Conservation (phyloP, 2,888 invertebrate genomes). For the Trissoscelio sp. region DNA sequence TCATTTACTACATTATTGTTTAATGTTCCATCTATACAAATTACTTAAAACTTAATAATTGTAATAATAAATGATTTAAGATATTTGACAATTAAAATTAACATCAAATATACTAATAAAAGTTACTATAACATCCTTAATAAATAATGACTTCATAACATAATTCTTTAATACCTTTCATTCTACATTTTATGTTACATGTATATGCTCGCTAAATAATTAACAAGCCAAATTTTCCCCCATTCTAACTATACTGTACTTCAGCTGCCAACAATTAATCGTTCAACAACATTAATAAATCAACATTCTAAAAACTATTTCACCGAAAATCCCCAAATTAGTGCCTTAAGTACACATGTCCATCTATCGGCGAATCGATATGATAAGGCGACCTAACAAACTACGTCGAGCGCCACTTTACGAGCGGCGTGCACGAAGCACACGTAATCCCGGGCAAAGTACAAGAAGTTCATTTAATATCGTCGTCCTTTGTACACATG, state of each 20-base stretch:
- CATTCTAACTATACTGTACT: too few species aligned
- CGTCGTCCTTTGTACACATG: slow-evolving; percentile 60
- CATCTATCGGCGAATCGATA: slow-evolving; percentile 38
- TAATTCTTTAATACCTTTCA: too few species aligned
- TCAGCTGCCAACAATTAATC: slow-evolving; percentile 14
- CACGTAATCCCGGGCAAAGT: slow-evolving; percentile 57
- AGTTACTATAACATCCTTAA: too few species aligned
- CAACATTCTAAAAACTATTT: slow-evolving; percentile 6
- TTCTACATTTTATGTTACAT: too few species aligned
- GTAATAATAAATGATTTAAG: too few species aligned
- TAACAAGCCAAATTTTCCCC: neutral
- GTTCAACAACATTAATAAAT: slow-evolving; percentile 23
- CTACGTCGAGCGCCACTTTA: slow-evolving; percentile 37
- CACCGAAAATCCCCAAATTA: slow-evolving; percentile 10
- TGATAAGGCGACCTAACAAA: slow-evolving; percentile 44
- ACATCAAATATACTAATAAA: too few species aligned
- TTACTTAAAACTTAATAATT: too few species aligned
- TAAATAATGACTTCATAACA: too few species aligned
- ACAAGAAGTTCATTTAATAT: slow-evolving; percentile 68
- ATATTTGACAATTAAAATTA: too few species aligned
- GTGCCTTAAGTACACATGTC: slow-evolving; percentile 25
- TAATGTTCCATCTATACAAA: too few species aligned
- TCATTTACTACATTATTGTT: too few species aligned
- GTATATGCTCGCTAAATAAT: neutral
- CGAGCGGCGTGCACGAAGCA: slow-evolving; percentile 24